Percentiles rank a stretch among this genome's conserved stretches.
Conservation (phyloP, 2,888 invertebrate genomes). For the Epistrophella euchroma region DNA sequence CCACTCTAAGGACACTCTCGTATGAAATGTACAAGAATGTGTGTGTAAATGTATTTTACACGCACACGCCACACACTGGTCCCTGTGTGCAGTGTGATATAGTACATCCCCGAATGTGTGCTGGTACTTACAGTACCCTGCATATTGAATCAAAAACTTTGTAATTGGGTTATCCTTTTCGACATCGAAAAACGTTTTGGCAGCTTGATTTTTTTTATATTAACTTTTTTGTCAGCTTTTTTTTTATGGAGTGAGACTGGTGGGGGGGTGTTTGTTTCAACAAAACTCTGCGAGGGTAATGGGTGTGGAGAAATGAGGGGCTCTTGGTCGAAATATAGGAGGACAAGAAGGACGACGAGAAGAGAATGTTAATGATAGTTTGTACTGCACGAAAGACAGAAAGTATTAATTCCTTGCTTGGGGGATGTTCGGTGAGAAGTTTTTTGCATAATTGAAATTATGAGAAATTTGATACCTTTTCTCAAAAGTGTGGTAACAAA, state of each 20-base stretch:
- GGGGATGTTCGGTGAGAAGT: slow-evolving; percentile 46
- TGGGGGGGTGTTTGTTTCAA: slow-evolving; percentile 30
- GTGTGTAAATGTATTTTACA: slow-evolving; percentile 16
- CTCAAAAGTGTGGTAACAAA: background rate
- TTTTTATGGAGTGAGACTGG: background rate
- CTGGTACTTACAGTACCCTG: slow-evolving; percentile 70
- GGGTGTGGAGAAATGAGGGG: background rate
- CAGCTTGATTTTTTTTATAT: slow-evolving; percentile 24
- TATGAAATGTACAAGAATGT: background rate
- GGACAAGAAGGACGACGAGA: background rate
- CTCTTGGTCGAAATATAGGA: slow-evolving; percentile 1
- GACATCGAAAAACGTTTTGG: slow-evolving; percentile 75
- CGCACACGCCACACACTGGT: slow-evolving; percentile 4
- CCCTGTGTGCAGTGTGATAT: slow-evolving; percentile 11
- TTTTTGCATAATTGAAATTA: slow-evolving; percentile 67
- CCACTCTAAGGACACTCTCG: slow-evolving; percentile 8
- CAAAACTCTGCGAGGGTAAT: slow-evolving; percentile 2
- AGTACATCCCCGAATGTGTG: slow-evolving; percentile 47
- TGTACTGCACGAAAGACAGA: slow-evolving; percentile 29
- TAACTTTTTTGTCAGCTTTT: slow-evolving; percentile 10
- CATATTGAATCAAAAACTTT: slow-evolving; percentile 76
- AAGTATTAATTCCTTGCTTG: slow-evolving; percentile 59
- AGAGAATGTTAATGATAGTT: slow-evolving; percentile 57
- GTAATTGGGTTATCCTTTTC: slow-evolving; percentile 76
- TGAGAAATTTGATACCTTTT: slow-evolving; percentile 27